These are phyloP conservation scores for Micrasema minimum DNA, from an alignment of 1,140 invertebrate species.

Conservation along the genomic window DNA sequence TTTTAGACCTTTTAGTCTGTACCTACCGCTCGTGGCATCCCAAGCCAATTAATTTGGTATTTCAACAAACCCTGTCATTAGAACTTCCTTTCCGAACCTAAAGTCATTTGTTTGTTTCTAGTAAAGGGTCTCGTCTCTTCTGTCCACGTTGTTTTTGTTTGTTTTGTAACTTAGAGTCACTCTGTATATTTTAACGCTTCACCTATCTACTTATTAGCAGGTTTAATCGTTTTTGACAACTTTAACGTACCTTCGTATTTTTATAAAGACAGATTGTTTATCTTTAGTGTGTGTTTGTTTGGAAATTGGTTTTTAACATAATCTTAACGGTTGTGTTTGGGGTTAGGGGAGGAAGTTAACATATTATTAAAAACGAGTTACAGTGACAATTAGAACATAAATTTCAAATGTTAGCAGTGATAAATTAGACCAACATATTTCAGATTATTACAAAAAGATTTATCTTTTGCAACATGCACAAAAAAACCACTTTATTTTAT, in stretches of 20 bases:
- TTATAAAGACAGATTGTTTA: slow-evolving; percentile 1
- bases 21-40: slow-evolving; percentile 18
- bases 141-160: slow-evolving; percentile 15
- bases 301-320: slow-evolving; percentile 1
- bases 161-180: slow-evolving; percentile 8
- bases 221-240: slow-evolving; percentile 24
- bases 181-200: slow-evolving; percentile 7
- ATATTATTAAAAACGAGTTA: too few relatives aligned
- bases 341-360: too few relatives aligned
- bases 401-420: too few relatives aligned
- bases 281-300: slow-evolving; percentile 2
- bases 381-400: too few relatives aligned
- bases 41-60: slow-evolving; percentile 40
- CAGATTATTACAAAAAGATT: too few relatives aligned
- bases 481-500: too few relatives aligned
- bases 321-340: too few relatives aligned
- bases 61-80: slow-evolving; percentile 43
- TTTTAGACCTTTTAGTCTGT: background rate
- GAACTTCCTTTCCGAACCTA: slow-evolving; percentile 37
- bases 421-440: too few relatives aligned
- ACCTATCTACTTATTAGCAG: slow-evolving; percentile 1
- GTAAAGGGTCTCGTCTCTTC: background rate
- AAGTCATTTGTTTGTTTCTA: slow-evolving; percentile 35
- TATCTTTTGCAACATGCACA: too few relatives aligned
- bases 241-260: slow-evolving; percentile 4